phyloP scores from a whole-genome alignment of 2,113 vertebrate species.

The Actenoides lindsayi region DNA sequence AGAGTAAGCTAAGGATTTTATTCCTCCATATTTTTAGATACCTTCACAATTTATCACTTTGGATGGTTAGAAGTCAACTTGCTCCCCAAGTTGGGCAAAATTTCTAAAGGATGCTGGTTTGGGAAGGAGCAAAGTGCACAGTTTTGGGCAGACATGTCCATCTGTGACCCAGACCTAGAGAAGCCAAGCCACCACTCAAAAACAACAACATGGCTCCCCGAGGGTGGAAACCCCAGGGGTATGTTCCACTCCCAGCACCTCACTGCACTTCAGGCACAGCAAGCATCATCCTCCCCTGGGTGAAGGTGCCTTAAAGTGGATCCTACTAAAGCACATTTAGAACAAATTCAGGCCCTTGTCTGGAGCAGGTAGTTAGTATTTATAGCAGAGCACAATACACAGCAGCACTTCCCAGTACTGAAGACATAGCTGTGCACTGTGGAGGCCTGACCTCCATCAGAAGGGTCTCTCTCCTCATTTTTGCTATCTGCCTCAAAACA shows the following conservation, averaged over 20 bases:
- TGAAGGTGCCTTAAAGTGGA: not conserved
- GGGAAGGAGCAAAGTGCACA: not conserved
- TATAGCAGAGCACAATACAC: not conserved
- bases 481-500: not conserved
- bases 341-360: not conserved
- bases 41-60: not conserved
- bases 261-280: not conserved
- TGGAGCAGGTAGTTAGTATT: not conserved
- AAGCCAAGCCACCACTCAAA: not conserved
- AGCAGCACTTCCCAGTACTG: too few relatives aligned
- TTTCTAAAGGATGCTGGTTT: not conserved
- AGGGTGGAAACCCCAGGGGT: not conserved
- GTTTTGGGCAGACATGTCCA: rapidly evolving
- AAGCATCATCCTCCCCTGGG: not conserved
- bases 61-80: not conserved
- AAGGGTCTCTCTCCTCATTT: not conserved
- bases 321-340: not conserved
- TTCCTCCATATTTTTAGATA: rapidly evolving
- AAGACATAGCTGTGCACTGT: rapidly evolving
- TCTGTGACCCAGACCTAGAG: rapidly evolving
- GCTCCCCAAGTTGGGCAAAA: rapidly evolving
- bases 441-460: not conserved
- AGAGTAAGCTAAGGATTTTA: not conserved
- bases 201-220: rapidly evolving
- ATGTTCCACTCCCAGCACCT: not conserved